These are phyloP conservation scores for Pseudomugil gertrudae DNA, from an alignment of 2,797 vertebrate genomes.

Conservation along the genomic window DNA sequence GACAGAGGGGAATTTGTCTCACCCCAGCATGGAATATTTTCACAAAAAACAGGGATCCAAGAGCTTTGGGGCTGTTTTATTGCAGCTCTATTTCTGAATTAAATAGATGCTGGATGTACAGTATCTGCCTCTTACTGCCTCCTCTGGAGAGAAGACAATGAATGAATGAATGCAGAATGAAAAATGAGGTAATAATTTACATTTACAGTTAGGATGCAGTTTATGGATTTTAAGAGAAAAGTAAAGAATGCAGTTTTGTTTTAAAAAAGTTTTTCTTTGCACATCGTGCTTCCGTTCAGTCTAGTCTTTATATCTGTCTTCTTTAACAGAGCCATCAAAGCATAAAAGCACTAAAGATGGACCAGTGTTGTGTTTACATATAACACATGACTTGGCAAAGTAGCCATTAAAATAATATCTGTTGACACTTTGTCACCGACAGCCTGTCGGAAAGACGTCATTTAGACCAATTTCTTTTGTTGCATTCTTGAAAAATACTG, in stretches of 20 bases:
- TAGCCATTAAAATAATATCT: conserved; percentile 3
- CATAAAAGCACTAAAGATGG: neutral
- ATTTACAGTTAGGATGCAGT: conserved; percentile 50
- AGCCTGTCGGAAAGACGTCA: neutral
- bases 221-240: conserved; percentile 33
- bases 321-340: neutral
- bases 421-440: neutral
- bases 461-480: neutral
- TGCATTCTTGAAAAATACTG: neutral
- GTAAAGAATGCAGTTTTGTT: no score
- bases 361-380: neutral
- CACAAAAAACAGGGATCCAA: conserved; percentile 69
- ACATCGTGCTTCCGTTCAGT: neutral
- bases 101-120: conserved; percentile 57
- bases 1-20: conserved; percentile 62
- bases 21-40: conserved; percentile 66
- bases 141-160: conserved; percentile 36
- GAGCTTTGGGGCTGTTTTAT: conserved; percentile 59
- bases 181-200: conserved; percentile 62
- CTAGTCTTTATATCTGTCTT: neutral
- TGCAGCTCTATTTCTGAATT: conserved; percentile 53
- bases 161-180: conserved; percentile 50
- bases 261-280: no score
- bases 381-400: conserved; percentile 3
- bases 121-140: conserved; percentile 46